Evolutionary conservation across 2,888 invertebrate genomes (phyloP), one percentile per base, ranked within the genome.

Genomic region (Ypsolopha sequella): DNA sequence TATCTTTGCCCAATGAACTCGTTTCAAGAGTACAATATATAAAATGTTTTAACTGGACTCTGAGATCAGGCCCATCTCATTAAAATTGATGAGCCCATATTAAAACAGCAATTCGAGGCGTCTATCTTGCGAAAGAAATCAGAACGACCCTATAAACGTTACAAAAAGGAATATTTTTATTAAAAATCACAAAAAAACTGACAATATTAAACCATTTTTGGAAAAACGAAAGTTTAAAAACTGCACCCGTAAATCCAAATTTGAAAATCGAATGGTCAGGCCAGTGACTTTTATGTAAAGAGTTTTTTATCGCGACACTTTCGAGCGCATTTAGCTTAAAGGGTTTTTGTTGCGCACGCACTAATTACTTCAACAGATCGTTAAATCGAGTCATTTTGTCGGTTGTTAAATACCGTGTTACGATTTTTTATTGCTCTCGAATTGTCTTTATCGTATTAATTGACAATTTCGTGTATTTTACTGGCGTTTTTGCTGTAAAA

Each of bases 21-120:
- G 48, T 48, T 48, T 14, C 11, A 7, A 48, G 14, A 48, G 6
- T 36, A 48, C 36, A 36, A 36, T 48, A 46, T 46, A 46, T 34
- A 39, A 49, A 49, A 39, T 33, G 49, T 11, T 41, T 41, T 24
- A 49, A 49, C 49, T 49, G 39, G 24, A 41, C 47, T 36, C 47
- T 7, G 45, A 51, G 48, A 52, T 52, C 41, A 41, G 33, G 55
- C 41, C 41, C 38, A 47, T 54, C 64, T 64, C 69, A 69, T 73
- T 71, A 73, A 71, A 72, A 66, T 65, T 73, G 70, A 73, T 68
- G 73, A 66, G 62, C 60, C 54, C 53, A 54, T 64, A 64, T 70
- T 70, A 68, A 69, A 64, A 60, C 58, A 60, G 58, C 55, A 60
- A 58, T 60, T 53, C 57, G 53, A 52, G 48, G 51, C 53, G 54